phyloP scores from a whole-genome alignment of 2,113 vertebrate genomes.

The Hylia prasina region DNA sequence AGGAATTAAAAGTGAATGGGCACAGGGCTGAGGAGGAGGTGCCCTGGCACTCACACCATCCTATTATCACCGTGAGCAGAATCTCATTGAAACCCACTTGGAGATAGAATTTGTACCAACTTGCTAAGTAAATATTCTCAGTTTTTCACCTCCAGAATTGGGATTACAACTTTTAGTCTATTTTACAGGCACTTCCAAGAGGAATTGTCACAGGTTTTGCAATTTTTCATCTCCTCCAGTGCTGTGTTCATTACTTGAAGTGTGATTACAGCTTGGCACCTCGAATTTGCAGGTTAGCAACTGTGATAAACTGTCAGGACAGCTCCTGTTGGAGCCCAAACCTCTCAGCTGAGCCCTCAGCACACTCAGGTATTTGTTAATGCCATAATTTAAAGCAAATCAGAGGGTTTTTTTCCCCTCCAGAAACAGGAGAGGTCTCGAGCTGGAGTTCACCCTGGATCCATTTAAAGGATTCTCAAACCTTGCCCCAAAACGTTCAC shows the following conservation, averaged over 20 bases:
- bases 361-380: not conserved
- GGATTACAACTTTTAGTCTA: not conserved
- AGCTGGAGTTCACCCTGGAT: not conserved
- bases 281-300: not conserved
- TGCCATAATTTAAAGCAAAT: not conserved
- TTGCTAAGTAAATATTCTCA: not conserved
- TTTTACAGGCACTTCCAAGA: not conserved
- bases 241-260: not conserved
- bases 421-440: not conserved
- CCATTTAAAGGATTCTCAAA: not conserved
- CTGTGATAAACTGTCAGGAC: not conserved
- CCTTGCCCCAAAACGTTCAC: not conserved
- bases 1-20: not conserved
- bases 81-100: not conserved
- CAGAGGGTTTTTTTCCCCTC: not conserved
- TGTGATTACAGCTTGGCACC: not conserved
- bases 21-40: not conserved
- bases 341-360: not conserved
- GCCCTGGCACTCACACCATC: not conserved
- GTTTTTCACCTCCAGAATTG: not conserved
- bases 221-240: not conserved
- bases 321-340: not conserved
- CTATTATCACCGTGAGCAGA: not conserved
- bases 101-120: not conserved
- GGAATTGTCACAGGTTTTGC: not conserved